Percentiles rank a stretch among this genome's conserved stretches.
These are phyloP conservation scores for Stegodyphus dumicola DNA, from an alignment of 1,140 invertebrate species.

Conservation along the genomic window DNA sequence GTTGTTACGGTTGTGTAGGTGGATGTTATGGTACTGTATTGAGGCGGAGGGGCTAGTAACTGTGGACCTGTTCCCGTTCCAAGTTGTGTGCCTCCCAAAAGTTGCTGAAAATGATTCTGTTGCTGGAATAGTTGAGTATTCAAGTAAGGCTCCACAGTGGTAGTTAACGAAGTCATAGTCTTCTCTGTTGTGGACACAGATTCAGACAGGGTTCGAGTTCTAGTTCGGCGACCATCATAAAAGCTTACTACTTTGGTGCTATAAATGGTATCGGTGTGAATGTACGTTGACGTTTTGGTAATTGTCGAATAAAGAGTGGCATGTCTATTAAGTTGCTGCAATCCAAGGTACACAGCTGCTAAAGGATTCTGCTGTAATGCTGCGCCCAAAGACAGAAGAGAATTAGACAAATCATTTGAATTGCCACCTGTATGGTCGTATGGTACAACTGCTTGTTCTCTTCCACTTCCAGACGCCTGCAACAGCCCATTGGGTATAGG, in stretches of 20 bases:
- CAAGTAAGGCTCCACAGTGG: slow-evolving; percentile 63
- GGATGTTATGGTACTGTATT: slow-evolving; percentile 61
- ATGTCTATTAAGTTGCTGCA: slow-evolving; percentile 63
- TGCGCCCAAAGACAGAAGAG: slow-evolving; percentile 62
- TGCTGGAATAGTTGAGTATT: slow-evolving; percentile 61
- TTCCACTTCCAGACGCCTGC: slow-evolving; percentile 51
- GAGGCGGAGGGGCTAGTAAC: slow-evolving; percentile 40
- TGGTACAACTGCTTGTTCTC: slow-evolving; percentile 67
- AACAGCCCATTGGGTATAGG: slow-evolving; percentile 49
- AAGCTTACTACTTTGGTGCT: slow-evolving; percentile 66
- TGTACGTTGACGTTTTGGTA: slow-evolving; percentile 63
- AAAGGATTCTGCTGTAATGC: slow-evolving; percentile 65
- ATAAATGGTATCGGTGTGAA: slow-evolving; percentile 65
- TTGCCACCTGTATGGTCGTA: slow-evolving; percentile 66
- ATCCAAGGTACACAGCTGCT: slow-evolving; percentile 64
- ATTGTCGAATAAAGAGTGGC: slow-evolving; percentile 63
- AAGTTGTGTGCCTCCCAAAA: slow-evolving; percentile 44
- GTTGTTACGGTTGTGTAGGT: slow-evolving; percentile 63
- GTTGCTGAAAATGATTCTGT: slow-evolving; percentile 59
- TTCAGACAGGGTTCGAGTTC: slow-evolving; percentile 64
- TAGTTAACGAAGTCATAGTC: slow-evolving; percentile 64
- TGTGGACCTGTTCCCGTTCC: slow-evolving; percentile 9
- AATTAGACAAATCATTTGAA: slow-evolving; percentile 63
- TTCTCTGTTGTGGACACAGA: slow-evolving; percentile 61
- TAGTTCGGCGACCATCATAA: slow-evolving; percentile 65